A percentile compares a stretch with the other conserved stretches of the same genome.
These are phyloP conservation scores for Salmo trutta DNA, from an alignment of 2,797 vertebrate genomes.

Conservation along the genomic window DNA sequence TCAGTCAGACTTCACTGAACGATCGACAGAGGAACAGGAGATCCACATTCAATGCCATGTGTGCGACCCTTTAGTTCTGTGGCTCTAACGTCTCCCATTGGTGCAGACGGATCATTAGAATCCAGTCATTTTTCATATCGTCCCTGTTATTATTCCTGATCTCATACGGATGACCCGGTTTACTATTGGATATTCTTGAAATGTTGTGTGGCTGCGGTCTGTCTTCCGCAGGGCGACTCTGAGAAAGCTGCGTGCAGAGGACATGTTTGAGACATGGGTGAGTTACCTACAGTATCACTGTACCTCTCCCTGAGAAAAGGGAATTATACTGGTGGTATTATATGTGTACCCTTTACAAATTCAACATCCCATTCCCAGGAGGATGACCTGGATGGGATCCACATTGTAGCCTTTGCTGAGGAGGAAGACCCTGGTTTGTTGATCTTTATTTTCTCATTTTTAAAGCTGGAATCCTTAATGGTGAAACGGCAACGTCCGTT, in stretches of 20 bases:
- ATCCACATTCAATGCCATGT: too few species aligned
- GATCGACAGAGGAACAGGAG: too few species aligned
- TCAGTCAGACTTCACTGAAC: too few species aligned
- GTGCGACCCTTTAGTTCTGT: neutral
- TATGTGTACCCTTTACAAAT: neutral
- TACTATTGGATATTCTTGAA: neutral
- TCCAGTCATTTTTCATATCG: neutral
- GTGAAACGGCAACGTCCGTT: too few species aligned
- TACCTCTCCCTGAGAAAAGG: neutral
- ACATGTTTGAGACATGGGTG: slow-evolving; percentile 99
- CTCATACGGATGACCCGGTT: neutral
- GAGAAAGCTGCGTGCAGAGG: slow-evolving; percentile 91
- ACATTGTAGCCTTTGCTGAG: slow-evolving; percentile 97
- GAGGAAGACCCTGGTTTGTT: slow-evolving; percentile 92
- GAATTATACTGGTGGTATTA: neutral
- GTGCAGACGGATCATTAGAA: neutral
- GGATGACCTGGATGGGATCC: slow-evolving; percentile 95
- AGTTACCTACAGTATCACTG: slow-evolving; percentile 48
- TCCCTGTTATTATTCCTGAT: neutral
- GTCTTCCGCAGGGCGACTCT: slow-evolving; percentile 83
- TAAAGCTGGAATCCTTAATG: too few species aligned
- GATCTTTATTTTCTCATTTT: neutral
- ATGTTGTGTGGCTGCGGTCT: neutral
- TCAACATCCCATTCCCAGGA: slow-evolving; percentile 73
- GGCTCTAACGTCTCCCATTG: neutral